Evolutionary conservation across 2,888 invertebrate species (phyloP), one percentile per base, ranked within the genome.

Genomic region (Cotesia congregata): DNA sequence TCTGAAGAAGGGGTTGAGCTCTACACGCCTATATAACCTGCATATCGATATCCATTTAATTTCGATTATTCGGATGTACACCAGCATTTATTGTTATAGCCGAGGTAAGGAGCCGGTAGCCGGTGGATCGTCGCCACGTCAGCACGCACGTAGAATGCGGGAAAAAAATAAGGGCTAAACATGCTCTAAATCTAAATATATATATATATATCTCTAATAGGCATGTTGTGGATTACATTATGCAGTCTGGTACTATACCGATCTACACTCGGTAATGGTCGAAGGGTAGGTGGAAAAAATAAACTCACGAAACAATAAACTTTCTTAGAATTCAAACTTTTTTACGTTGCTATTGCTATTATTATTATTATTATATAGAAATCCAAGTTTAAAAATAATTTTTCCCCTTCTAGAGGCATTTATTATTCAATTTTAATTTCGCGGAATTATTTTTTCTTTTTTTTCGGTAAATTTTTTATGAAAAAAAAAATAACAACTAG

Each of bases 31-130:
- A 2, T 30, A 30, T 62, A 73, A n/a, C 12, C 41, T 39, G 39
- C 65, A 59, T 38, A 17, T 73, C 73, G 67, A 73, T 73, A 73
- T 73, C 67, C 67, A 67, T 67, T 50, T 50, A 7, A 12, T 50
- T 50, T 73, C 73, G 73, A 73, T 73, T 73, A 73, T 73, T 73
- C 73, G 67, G 41, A 20, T 67, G 30, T 65, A 65, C 65, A 12
- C 15, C 65, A 12, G 59, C 41, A 41, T 73, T 50, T 73, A 73
- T 73, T 73, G 60, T 67, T 50, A 50, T 70, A 50, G 30, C 9
- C 60, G 9, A 17, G 17, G 17, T 17, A 17, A 17, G 17, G 17
- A 17, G 17, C 9, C 67, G 9, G 64, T n/a, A 12, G 30, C 20
- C 39, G 38, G 39, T 39, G 12, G 20, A 50, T 38, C 62, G 12